phyloP scores from a whole-genome alignment of 1,140 invertebrate genomes.

The Drosophila santomea region DNA sequence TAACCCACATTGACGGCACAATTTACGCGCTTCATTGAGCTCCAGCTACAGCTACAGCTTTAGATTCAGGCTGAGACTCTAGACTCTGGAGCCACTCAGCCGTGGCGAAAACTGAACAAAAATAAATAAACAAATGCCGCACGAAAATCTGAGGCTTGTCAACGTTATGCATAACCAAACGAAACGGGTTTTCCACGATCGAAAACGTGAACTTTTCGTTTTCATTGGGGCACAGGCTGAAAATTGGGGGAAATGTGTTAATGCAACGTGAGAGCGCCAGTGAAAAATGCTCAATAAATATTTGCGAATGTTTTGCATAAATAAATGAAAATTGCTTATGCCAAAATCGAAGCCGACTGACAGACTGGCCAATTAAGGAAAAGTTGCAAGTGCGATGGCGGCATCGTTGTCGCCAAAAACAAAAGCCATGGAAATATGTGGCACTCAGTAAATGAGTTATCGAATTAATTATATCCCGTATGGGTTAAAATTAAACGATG shows the following conservation, averaged over 20 bases:
- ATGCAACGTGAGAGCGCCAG: constrained; percentile 47
- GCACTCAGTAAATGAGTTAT: not conserved
- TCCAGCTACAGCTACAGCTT: not conserved
- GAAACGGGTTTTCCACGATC: constrained; percentile 59
- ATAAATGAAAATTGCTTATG: constrained; percentile 50
- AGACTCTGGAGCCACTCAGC: constrained; percentile 20
- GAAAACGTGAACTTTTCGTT: constrained; percentile 60
- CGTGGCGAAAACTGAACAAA: constrained; percentile 25
- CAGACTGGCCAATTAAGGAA: constrained; percentile 58
- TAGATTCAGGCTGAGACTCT: constrained; percentile 8
- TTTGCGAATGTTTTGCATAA: constrained; percentile 62
- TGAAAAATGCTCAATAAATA: constrained; percentile 51
- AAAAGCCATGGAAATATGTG: constrained; percentile 21
- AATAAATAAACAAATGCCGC: not conserved
- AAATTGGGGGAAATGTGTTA: constrained; percentile 70
- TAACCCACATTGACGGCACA: constrained; percentile 33
- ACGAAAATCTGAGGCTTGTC: constrained; percentile 43
- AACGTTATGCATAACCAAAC: constrained; percentile 44
- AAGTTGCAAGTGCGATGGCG: constrained; percentile 69
- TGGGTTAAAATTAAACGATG: not conserved
- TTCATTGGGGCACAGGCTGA: constrained; percentile 45
- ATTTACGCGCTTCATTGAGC: constrained; percentile 63
- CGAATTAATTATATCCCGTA: constrained; percentile 1
- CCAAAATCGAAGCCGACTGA: constrained; percentile 20
- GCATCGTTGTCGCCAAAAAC: constrained; percentile 60